Evolutionary conservation across 2,113 vertebrate genomes (phyloP), one percentile per base, ranked within the genome.

Genomic region (Gadus chalcogrammus): DNA sequence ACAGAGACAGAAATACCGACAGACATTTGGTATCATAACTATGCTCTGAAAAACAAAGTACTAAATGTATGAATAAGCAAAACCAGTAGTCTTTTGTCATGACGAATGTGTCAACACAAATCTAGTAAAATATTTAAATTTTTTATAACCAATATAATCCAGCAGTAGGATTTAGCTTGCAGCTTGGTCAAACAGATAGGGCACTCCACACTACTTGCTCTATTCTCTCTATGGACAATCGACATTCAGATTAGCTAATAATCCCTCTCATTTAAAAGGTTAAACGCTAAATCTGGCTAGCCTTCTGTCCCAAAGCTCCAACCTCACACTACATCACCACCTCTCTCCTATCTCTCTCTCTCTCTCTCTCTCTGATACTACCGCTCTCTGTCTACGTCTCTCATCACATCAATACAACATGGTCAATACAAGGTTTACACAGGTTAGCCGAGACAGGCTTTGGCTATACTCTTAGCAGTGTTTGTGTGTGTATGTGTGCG

Each of bases 401-500:
- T 48, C 42, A 48, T 48, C 42, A 13, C 42, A 18, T 65, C 42
- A 16, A 65, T 55, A 55, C 4, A 16, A 42, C n/a, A 15, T 15
- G 65, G 15, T 55, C 65, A 67, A 55, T 67, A 17, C 65, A 67
- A 55, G 65, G 48, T 53, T 67, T 15, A 67, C 7, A 56, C 11
- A 53, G 65, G 65, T 55, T 67, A 27, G 18, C 48, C 9, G n/a
- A 42, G 65, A 18, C 52, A 67, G 0, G 65, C 20, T 13, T 35
- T 22, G 38, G 38, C 20, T 53, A 52, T 15, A 64, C 15, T 31
- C 59, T 61, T 7, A 28, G 61, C 4, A 27, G 20, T 62, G 24
- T 62, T 13, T 28, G 61, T 62, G 60, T 61, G 60, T 61, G 18
- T 22, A 20, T 61, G 20, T 24, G 60, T 61, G 60, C 27, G 20